Evolutionary conservation across 1,140 invertebrate genomes (phyloP), one percentile per base, ranked within the genome.

Genomic region (Yoshiicerus persimilis): DNA sequence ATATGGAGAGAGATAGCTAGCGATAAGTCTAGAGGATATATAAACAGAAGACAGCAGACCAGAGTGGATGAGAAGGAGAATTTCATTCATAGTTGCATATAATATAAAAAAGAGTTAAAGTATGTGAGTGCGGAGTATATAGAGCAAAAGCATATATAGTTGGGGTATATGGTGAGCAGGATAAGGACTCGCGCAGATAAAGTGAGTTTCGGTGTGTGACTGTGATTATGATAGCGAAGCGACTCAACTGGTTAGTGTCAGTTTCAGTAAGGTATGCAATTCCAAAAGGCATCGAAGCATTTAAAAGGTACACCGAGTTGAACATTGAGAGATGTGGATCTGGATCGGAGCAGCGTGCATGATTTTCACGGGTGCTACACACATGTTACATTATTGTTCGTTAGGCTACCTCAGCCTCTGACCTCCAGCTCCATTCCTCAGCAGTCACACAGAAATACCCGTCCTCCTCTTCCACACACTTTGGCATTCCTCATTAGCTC

Each of bases 391-490:
- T 47, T 56, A 56, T 56, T 56, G 47, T 56, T 56, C 4, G 47
- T 56, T 62, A 84, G 23, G 25, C 23, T 27, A 10, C 16, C 85
- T 66, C 25, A 86, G 84, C 89, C 87, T 89, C 75, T 87, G 87
- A 89, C 86, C 89, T 88, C 36, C 84, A 89, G 2, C 41, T 64
- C 80, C 88, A 85, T 89, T 87, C 84, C 39, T 87, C 86, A 87
- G 16, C 83, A 84, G 36, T 39, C 80, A 77, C 6, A 27, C 34
- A 75, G 70, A 80, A 80, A 80, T 80, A 10, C 75, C 75, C 66
- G 36, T 23, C n/a, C 66, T 38, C 70, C 34, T 87, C 64, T 87
- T 87, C 66, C 36, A 75, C 70, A 87, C 86, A 87, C 32, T 87
- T 87, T 80, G 38, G 75, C 75, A 80, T 80, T 80, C 80, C 86